Conservation (phyloP, 2,888 invertebrate genomes). For the Caenorhabditis afra region DNA sequence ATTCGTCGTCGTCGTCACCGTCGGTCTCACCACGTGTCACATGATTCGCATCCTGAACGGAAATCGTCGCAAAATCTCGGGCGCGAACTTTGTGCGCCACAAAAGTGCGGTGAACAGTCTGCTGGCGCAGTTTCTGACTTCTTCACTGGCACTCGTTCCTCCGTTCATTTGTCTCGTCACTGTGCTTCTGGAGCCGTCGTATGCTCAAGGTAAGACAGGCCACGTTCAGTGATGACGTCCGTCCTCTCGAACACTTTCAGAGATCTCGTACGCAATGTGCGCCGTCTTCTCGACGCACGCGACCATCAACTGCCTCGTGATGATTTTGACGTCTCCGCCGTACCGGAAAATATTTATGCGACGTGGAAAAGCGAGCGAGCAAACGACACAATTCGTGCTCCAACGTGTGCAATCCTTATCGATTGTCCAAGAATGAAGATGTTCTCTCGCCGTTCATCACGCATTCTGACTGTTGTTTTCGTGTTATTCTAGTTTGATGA, state of each 20-base stretch:
- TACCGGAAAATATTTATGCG: background rate
- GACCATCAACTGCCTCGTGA: constrained; percentile 11
- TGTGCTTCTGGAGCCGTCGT: background rate
- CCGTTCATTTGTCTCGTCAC: constrained; percentile 5
- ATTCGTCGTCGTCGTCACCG: background rate
- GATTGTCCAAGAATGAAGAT: too few species aligned
- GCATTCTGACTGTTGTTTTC: too few species aligned
- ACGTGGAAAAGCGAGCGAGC: background rate
- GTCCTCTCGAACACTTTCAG: background rate
- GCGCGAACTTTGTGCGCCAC: constrained; percentile 6
- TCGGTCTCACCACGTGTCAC: constrained; percentile 7
- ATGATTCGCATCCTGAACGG: constrained; percentile 13
- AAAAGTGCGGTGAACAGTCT: constrained; percentile 10
- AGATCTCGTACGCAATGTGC: constrained; percentile 11
- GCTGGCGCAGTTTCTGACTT: constrained; percentile 12
- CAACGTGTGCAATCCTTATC: constrained; percentile 3
- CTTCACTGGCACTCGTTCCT: background rate
- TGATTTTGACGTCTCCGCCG: constrained; percentile 6
- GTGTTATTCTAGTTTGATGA: background rate
- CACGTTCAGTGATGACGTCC: background rate
- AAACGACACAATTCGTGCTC: background rate
- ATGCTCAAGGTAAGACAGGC: constrained; percentile 3
- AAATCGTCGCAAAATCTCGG: constrained; percentile 14
- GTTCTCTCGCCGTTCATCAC: too few species aligned
- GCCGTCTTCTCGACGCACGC: constrained; percentile 12